A percentile compares a stretch with the other conserved stretches of the same genome.
Conservation (phyloP, 37 sponge, comb jelly and placozoan species). For the Axinella damicornis region DNA sequence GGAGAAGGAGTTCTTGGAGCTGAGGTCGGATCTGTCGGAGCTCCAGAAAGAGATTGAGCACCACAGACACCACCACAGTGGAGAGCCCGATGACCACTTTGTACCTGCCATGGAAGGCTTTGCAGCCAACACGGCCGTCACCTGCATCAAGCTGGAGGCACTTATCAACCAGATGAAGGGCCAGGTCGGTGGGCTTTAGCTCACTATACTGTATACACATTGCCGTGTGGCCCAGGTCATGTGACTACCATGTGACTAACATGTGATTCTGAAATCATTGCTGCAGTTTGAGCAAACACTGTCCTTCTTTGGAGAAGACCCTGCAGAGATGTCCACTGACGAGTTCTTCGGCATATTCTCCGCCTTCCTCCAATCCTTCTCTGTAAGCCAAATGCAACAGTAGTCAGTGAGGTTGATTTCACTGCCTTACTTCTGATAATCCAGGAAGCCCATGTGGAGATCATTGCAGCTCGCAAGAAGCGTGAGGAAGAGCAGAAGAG, state of each 20-base stretch:
- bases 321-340: slow-evolving; percentile 41
- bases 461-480: slow-evolving; percentile 48
- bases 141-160: slow-evolving; percentile 36
- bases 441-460: slow-evolving; percentile 67
- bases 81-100: slow-evolving; percentile 69
- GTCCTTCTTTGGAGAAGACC: slow-evolving; percentile 79
- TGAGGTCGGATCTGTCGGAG: slow-evolving; percentile 50
- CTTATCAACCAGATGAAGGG: slow-evolving; percentile 58
- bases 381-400: slow-evolving; percentile 9
- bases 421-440: no score
- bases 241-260: no score
- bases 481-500: slow-evolving; percentile 69
- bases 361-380: slow-evolving; percentile 74
- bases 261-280: no score
- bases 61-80: slow-evolving; percentile 28
- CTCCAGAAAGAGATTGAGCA: slow-evolving; percentile 69
- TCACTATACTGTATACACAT: background rate
- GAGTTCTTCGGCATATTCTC: slow-evolving; percentile 86
- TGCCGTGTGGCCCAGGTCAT: background rate
- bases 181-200: slow-evolving; percentile 24
- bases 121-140: background rate
- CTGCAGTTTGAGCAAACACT: slow-evolving; percentile 63
- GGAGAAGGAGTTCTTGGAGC: slow-evolving; percentile 63
- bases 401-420: background rate
- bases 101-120: slow-evolving; percentile 68